Evolutionary conservation across 2,113 vertebrate species (phyloP), one percentile per base, ranked within the genome.

Genomic region (Procapra przewalskii): DNA sequence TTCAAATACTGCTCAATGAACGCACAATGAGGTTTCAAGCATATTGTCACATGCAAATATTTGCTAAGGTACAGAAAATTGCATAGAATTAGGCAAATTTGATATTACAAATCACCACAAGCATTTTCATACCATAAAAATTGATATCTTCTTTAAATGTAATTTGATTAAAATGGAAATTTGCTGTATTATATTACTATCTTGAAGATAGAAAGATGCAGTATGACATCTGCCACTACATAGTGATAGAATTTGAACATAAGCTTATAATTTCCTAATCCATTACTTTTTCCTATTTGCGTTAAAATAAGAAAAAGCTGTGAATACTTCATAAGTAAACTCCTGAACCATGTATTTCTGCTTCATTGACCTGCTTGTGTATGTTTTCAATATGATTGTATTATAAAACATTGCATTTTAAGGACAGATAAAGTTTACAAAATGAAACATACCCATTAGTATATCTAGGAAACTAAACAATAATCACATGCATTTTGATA

Each of bases 111-210:
- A 77, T 95, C 71, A 77, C 62, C 31, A 84, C 4, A 79, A 88
- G 10, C 13, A 67, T 27, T 60, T 94, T 23, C 8, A 57, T 52
- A 57, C 4, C 36, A 92, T 90, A 64, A 75, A 82, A 97, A 21
- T 3, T 50, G 50, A 31, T 95, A 86, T 29, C n/a, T 94, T 97
- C 62, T 87, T 96, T 88, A 90, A 96, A 88, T 64, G 52, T 15
- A 67, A 90, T 92, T 75, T 85, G 52, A 97, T 94, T 95, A 96
- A 94, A 97, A 96, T 92, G 75, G 21, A 59, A 92, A 97, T 62
- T 62, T 62, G 16, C 50, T 48, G 19, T 54, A 57, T 94, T 93
- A 7, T 87, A 64, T 79, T 83, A 87, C 82, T 10, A 89, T 92
- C 48, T 97, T 50, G 19, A 48, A 90, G 40, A 94, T 75, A 27